phyloP scores from a whole-genome alignment of 1,140 invertebrate species.

The Pseudomyrmex sp. region DNA sequence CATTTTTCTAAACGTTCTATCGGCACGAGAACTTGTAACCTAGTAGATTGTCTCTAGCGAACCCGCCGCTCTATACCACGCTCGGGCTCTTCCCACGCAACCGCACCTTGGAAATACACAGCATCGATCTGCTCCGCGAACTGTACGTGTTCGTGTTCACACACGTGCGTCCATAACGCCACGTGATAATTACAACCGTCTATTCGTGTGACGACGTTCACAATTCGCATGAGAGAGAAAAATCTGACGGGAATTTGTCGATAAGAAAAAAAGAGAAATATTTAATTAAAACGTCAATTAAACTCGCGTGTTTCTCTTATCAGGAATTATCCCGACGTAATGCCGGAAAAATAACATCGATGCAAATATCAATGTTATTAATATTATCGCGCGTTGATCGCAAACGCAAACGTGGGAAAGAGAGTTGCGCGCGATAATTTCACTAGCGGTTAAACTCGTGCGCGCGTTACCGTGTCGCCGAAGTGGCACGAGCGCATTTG shows the following conservation, averaged over 20 bases:
- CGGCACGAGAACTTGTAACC: constrained; percentile 56
- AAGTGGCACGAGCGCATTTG: constrained; percentile 35
- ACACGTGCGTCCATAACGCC: constrained; percentile 36
- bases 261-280: not conserved
- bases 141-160: not conserved
- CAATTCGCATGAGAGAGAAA: not conserved
- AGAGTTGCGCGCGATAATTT: not conserved
- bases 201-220: constrained; percentile 21
- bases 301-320: not conserved
- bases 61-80: constrained; percentile 17
- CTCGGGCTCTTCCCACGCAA: constrained; percentile 50
- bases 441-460: not conserved
- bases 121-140: constrained; percentile 24
- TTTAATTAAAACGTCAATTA: no score
- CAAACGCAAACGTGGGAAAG: not conserved
- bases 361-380: not conserved
- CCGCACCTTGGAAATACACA: constrained; percentile 42
- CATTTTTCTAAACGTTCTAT: constrained; percentile 70
- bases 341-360: not conserved
- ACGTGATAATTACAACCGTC: constrained; percentile 23
- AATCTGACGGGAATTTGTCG: constrained; percentile 30
- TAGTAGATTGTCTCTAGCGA: constrained; percentile 54
- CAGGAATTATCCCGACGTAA: not conserved
- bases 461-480: not conserved
- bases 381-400: not conserved